These are phyloP conservation scores for Silurus meridionalis DNA, from an alignment of 2,113 vertebrate genomes.

Conservation along the genomic window DNA sequence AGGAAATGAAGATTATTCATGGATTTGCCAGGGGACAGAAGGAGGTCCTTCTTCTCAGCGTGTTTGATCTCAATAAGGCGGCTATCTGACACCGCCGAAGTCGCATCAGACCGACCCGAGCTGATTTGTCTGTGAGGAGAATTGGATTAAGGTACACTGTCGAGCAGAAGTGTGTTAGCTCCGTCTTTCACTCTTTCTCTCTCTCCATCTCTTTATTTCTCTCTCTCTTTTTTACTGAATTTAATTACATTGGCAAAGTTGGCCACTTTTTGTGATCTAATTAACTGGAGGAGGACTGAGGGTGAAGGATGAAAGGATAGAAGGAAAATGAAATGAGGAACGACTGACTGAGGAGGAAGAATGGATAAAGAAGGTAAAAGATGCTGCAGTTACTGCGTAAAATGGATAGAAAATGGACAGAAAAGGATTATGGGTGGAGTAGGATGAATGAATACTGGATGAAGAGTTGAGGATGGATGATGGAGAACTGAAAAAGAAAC, in stretches of 20 bases:
- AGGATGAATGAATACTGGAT: not conserved
- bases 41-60: not conserved
- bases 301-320: not conserved
- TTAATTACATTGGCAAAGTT: conserved; percentile 33
- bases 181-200: conserved; percentile 9
- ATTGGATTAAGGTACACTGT: conserved; percentile 47
- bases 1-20: conserved; percentile 3
- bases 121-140: conserved; percentile 49
- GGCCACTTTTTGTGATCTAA: conserved; percentile 30
- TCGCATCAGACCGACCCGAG: conserved; percentile 21
- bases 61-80: conserved; percentile 29
- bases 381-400: too few relatives aligned
- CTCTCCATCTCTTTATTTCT: not conserved
- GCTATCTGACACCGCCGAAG: not conserved
- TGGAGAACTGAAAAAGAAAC: not conserved
- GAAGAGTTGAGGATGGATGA: not conserved
- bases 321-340: not conserved
- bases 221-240: not conserved
- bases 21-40: not conserved
- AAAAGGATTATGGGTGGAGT: not conserved
- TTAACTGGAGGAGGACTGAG: not conserved
- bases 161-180: conserved; percentile 12
- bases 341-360: not conserved
- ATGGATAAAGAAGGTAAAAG: not conserved
- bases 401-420: not conserved